Conservation (phyloP, 2,113 vertebrate species). For the Clarias magur region DNA sequence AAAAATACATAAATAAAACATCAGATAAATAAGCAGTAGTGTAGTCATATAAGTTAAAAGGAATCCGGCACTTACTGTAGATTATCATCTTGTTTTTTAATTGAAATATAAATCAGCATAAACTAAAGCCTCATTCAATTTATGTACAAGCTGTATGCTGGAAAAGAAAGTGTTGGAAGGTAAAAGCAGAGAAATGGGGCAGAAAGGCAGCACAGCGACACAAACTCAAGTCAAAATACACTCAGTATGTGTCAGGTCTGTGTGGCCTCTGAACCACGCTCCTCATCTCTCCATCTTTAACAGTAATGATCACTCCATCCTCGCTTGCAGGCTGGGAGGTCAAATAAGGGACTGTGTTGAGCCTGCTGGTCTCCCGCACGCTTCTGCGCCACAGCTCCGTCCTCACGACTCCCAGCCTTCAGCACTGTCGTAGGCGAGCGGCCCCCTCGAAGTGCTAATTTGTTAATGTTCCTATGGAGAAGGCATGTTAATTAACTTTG, state of each 20-base stretch:
- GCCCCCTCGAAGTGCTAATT: constrained; percentile 69
- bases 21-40: not conserved
- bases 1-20: too few species aligned
- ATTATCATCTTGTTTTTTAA: not conserved
- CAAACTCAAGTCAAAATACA: constrained; percentile 9
- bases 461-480: constrained; percentile 68
- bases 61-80: not conserved
- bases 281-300: constrained; percentile 34
- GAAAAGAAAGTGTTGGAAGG: constrained; percentile 2
- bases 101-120: not conserved
- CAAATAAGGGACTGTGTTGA: not conserved
- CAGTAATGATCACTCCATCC: constrained; percentile 33
- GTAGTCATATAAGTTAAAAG: not conserved
- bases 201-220: not conserved
- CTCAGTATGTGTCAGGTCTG: not conserved
- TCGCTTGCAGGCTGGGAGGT: constrained; percentile 35
- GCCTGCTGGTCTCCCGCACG: constrained; percentile 33
- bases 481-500: constrained; percentile 73
- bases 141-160: not conserved
- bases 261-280: constrained; percentile 22
- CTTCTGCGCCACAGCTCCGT: constrained; percentile 33
- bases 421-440: constrained; percentile 40
- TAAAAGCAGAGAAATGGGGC: not conserved
- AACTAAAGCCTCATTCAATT: not conserved
- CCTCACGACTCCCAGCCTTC: constrained; percentile 38